A percentile compares a stretch with the other conserved stretches of the same genome.
These are phyloP conservation scores for Patella depressa DNA, from an alignment of 2,888 invertebrate species.

Conservation along the genomic window DNA sequence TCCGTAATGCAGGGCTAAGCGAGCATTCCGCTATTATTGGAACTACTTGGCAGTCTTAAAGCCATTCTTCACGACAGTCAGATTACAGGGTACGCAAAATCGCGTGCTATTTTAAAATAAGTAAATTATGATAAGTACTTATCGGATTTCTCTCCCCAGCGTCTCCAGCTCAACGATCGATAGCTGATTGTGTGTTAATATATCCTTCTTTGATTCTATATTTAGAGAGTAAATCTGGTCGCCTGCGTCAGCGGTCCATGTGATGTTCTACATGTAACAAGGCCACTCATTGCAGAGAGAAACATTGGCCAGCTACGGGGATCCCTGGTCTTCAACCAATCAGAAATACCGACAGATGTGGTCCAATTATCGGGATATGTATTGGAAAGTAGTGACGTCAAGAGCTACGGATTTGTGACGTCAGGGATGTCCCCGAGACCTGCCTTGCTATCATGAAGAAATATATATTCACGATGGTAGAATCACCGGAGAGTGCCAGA, in stretches of 20 bases:
- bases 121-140: conserved; percentile 26
- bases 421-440: conserved; percentile 44
- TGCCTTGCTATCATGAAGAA: conserved; percentile 45
- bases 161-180: conserved; percentile 14
- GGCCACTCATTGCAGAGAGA: conserved; percentile 22
- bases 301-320: conserved; percentile 39
- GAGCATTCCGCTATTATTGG: background rate
- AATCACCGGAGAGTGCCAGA: conserved; percentile 31
- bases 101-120: conserved; percentile 14
- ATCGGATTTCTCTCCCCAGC: conserved; percentile 20
- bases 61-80: conserved; percentile 26
- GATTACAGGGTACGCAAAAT: conserved; percentile 29
- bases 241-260: conserved; percentile 33
- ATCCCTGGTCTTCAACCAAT: conserved; percentile 37
- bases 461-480: conserved; percentile 48
- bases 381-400: conserved; percentile 51
- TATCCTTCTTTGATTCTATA: conserved; percentile 28
- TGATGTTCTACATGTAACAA: conserved; percentile 31
- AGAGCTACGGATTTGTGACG: conserved; percentile 44
- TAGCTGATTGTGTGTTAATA: conserved; percentile 20
- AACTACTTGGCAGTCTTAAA: conserved; percentile 26
- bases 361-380: conserved; percentile 47
- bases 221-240: conserved; percentile 27
- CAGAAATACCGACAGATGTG: conserved; percentile 33
- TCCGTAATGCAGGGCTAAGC: background rate